Percentiles rank a stretch among this genome's conserved stretches.
phyloP scores from a whole-genome alignment of 2,888 invertebrate genomes.

The Dolichopus griseipennis region DNA sequence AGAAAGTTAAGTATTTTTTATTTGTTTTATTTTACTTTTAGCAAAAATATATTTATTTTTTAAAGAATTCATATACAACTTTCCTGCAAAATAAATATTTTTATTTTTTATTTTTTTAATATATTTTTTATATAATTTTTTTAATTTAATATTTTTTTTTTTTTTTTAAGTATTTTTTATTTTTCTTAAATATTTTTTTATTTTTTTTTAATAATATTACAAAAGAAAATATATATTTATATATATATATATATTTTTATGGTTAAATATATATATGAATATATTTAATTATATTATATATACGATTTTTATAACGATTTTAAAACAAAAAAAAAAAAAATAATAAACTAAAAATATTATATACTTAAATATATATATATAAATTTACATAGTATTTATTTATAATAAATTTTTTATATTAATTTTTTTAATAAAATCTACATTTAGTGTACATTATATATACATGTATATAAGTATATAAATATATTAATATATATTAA shows the following conservation, averaged over 20 bases:
- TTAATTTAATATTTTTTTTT: slow-evolving; percentile 14
- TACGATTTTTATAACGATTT: background rate
- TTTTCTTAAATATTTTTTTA: too few relatives aligned
- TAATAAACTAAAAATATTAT: too few relatives aligned
- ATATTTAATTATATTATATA: slow-evolving; percentile 13
- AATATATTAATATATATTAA: too few relatives aligned
- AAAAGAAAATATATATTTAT: slow-evolving; percentile 18
- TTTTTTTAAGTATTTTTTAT: too few relatives aligned
- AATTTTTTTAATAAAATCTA: too few relatives aligned
- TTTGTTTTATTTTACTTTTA: background rate
- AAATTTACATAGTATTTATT: too few relatives aligned
- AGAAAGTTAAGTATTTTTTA: background rate
- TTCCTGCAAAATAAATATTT: background rate
- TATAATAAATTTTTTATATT: too few relatives aligned
- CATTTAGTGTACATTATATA: too few relatives aligned
- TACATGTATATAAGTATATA: too few relatives aligned
- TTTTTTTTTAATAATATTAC: slow-evolving; percentile 21
- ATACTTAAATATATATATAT: too few relatives aligned
- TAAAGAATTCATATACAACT: background rate
- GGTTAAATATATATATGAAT: slow-evolving; percentile 16
- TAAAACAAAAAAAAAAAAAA: too few relatives aligned
- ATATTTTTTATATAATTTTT: slow-evolving; percentile 21
- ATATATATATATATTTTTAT: slow-evolving; percentile 14
- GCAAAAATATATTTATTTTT: background rate
- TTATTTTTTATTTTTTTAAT: slow-evolving; percentile 14